phyloP scores from a whole-genome alignment of 2,888 invertebrate species.

The Amphipoea lucens region DNA sequence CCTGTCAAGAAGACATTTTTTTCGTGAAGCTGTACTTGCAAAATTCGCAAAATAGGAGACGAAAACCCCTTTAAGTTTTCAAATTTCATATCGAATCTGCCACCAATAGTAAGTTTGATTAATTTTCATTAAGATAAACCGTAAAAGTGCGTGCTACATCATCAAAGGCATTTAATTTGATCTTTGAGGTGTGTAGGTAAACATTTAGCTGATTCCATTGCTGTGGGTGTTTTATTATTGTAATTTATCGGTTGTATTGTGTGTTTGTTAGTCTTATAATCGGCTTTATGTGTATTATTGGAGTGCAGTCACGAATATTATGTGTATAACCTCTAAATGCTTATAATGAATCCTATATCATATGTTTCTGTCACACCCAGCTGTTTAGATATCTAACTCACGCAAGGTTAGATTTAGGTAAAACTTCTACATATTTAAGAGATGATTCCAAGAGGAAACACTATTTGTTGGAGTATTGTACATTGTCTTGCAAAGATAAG shows the following conservation, averaged over 20 bases:
- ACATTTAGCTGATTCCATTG: constrained; percentile 53
- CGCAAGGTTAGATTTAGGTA: constrained; percentile 47
- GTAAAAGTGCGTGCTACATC: constrained; percentile 16
- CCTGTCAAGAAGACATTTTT: constrained; percentile 90
- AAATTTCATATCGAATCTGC: constrained; percentile 90
- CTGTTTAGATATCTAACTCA: constrained; percentile 55
- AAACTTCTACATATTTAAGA: constrained; percentile 35
- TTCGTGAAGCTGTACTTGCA: constrained; percentile 84
- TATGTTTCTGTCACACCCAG: constrained; percentile 67
- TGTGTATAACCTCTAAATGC: constrained; percentile 62
- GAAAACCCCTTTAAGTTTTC: constrained; percentile 89
- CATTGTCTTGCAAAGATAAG: constrained; percentile 47
- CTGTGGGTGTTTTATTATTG: constrained; percentile 28
- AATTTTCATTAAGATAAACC: constrained; percentile 35
- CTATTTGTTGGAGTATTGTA: constrained; percentile 38
- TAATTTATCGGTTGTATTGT: constrained; percentile 3
- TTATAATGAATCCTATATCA: constrained; percentile 52
- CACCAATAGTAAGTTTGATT: constrained; percentile 87
- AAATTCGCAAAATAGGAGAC: constrained; percentile 90
- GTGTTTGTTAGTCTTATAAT: constrained; percentile 11
- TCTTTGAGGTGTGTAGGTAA: constrained; percentile 54
- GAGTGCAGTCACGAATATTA: constrained; percentile 17
- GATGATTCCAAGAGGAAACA: constrained; percentile 34
- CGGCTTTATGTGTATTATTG: constrained; percentile 7
- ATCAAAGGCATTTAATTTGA: constrained; percentile 36